Percentiles rank a stretch among this genome's conserved stretches.
phyloP scores from a whole-genome alignment of 1,140 invertebrate species.

The Ptiloglossa arizonensis region DNA sequence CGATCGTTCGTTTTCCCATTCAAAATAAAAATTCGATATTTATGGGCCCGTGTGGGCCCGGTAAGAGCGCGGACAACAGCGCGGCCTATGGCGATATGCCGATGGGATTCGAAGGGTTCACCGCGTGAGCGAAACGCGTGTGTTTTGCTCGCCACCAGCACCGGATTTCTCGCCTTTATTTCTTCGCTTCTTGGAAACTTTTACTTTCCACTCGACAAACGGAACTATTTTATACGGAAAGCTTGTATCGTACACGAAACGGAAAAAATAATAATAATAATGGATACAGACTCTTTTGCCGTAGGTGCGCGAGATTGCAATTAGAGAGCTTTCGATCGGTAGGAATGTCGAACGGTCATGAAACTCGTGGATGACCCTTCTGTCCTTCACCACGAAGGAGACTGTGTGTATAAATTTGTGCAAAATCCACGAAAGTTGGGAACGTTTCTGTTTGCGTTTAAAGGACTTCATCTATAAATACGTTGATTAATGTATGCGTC shows the following conservation, averaged over 20 bases:
- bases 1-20: constrained; percentile 80
- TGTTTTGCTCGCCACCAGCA: constrained; percentile 14
- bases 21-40: constrained; percentile 82
- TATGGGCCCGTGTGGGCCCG: constrained; percentile 68
- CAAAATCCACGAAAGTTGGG: background rate
- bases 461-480: constrained; percentile 46
- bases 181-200: constrained; percentile 19
- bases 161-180: constrained; percentile 28
- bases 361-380: background rate
- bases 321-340: too few relatives aligned
- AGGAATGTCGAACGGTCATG: background rate
- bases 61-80: constrained; percentile 38
- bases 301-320: too few relatives aligned
- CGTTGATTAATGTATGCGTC: constrained; percentile 39
- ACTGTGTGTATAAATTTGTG: background rate
- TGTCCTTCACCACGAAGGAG: background rate
- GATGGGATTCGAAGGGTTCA: constrained; percentile 62
- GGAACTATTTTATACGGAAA: background rate
- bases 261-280: too few relatives aligned
- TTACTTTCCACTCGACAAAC: background rate
- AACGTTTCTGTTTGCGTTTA: constrained; percentile 21
- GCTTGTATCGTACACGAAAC: too few relatives aligned
- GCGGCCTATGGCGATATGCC: constrained; percentile 52
- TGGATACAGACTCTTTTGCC: too few relatives aligned
- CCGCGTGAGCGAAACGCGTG: constrained; percentile 21